Conservation (phyloP, 2,113 vertebrate species). For the Siniperca knerii region DNA sequence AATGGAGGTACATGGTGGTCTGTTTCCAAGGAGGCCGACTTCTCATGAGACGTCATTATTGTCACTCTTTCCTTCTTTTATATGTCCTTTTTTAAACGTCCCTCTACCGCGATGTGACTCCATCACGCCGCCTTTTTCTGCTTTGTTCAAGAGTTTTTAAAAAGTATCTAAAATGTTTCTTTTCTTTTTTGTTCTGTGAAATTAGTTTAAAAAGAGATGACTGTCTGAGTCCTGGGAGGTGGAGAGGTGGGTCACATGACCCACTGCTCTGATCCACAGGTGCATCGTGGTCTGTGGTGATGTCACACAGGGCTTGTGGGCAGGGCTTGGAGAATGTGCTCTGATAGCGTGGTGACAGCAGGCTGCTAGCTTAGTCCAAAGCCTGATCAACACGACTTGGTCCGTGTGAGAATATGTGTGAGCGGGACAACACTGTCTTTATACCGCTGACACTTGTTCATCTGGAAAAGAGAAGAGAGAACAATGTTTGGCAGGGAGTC, state of each 20-base stretch:
- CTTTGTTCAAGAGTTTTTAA: conserved; percentile 46
- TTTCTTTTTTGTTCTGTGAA: conserved; percentile 40
- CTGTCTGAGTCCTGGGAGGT: conserved; percentile 35
- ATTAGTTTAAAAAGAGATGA: conserved; percentile 50
- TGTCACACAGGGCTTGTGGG: conserved; percentile 25
- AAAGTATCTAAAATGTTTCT: conserved; percentile 51
- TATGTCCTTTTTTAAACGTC: neutral
- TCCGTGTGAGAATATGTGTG: conserved; percentile 1
- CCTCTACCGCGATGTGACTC: neutral
- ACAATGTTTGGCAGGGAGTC: neutral
- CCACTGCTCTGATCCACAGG: conserved; percentile 18
- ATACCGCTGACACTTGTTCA: conserved; percentile 95
- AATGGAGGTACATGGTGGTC: conserved; percentile 70
- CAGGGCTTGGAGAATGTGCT: conserved; percentile 71
- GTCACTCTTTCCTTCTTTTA: conserved; percentile 37
- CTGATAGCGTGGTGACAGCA: conserved; percentile 4
- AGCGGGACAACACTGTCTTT: conserved; percentile 53
- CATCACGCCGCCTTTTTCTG: neutral
- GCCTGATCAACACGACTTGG: conserved; percentile 18
- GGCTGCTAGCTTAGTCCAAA: conserved; percentile 46
- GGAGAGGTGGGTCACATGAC: conserved; percentile 17
- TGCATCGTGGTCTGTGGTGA: conserved; percentile 44
- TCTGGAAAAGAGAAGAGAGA: conserved; percentile 85
- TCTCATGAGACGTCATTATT: neutral
- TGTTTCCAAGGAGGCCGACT: conserved; percentile 43